Evolutionary conservation across 2,113 vertebrate species (phyloP).

Genomic region (Bufo gargarizans): DNA sequence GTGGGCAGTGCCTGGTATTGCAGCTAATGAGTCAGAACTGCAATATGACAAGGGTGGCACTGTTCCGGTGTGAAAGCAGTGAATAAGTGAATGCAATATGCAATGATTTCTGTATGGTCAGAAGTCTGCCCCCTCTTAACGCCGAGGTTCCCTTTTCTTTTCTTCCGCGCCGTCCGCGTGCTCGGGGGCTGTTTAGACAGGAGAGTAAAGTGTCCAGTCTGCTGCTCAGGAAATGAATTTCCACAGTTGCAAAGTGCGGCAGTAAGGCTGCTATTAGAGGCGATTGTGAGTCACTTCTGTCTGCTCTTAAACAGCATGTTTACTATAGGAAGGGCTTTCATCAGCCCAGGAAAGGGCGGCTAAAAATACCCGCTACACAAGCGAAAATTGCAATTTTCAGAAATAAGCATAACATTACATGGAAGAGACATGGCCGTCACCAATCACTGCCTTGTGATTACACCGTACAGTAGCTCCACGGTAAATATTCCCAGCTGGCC

Average conservation of each 20-base stretch:
- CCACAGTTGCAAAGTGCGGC: not conserved
- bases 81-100: not conserved
- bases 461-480: slow-evolving; percentile 21
- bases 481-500: slow-evolving; percentile 25
- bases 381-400: slow-evolving; percentile 33
- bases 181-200: slow-evolving; percentile 1
- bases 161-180: not conserved
- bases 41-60: no score
- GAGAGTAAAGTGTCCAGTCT: slow-evolving; percentile 17
- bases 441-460: slow-evolving; percentile 45
- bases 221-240: slow-evolving; percentile 44
- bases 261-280: slow-evolving; percentile 32
- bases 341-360: slow-evolving; percentile 33
- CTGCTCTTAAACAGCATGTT: slow-evolving; percentile 49
- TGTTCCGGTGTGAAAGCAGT: not conserved
- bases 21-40: no score
- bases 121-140: no score
- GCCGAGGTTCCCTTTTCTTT: not conserved
- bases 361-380: slow-evolving; percentile 55
- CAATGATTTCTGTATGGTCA: not conserved
- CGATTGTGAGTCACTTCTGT: slow-evolving; percentile 51
- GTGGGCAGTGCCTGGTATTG: no score
- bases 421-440: slow-evolving; percentile 24
- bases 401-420: slow-evolving; percentile 48
- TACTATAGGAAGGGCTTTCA: slow-evolving; percentile 55